Percentiles rank a stretch among this genome's conserved stretches.
phyloP scores from a whole-genome alignment of 2,797 vertebrate genomes.

The Pelodytes ibericus region DNA sequence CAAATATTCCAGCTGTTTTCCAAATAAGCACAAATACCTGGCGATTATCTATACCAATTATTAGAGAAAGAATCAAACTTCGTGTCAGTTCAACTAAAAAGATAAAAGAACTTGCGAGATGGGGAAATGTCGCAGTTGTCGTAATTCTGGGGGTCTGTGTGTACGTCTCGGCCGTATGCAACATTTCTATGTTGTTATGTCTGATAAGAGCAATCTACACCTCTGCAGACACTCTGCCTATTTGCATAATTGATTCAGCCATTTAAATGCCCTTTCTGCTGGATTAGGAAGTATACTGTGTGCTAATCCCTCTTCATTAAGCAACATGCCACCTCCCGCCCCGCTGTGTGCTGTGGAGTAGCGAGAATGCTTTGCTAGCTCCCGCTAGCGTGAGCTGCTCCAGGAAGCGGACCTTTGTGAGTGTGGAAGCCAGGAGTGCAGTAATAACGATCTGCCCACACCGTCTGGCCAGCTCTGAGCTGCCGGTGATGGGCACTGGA shows the following conservation, averaged over 20 bases:
- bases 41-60: too few species aligned
- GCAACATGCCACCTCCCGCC: constrained; percentile 1
- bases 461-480: background rate
- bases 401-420: background rate
- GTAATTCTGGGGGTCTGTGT: background rate
- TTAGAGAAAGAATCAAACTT: too few species aligned
- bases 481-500: background rate
- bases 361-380: background rate
- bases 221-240: constrained; percentile 24
- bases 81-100: too few species aligned
- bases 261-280: constrained; percentile 42
- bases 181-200: constrained; percentile 18
- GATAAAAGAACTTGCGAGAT: too few species aligned
- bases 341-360: constrained; percentile 13
- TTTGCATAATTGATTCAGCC: constrained; percentile 48
- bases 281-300: constrained; percentile 41
- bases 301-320: constrained; percentile 50
- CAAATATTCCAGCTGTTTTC: too few species aligned
- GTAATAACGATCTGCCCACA: background rate
- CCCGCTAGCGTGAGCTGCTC: background rate
- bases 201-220: constrained; percentile 33
- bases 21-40: too few species aligned
- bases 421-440: background rate
- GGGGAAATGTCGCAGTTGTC: too few species aligned
- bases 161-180: too few species aligned